Base-by-base conservation (phyloP, 1,140 invertebrate genomes). In the Drosophila lacertosa region DNA sequence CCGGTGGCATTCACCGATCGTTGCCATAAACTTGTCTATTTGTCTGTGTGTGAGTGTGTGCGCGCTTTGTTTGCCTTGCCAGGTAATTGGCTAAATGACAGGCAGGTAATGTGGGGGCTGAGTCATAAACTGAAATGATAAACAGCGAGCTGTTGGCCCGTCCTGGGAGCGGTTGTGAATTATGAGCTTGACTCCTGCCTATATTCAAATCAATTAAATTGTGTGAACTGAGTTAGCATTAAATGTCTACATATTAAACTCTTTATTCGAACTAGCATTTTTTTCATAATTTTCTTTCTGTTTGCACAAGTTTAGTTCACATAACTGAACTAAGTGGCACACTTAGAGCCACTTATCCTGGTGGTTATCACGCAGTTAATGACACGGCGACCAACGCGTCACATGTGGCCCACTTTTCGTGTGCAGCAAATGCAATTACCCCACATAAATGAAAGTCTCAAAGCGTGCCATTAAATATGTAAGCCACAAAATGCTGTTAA, bases 71-170 rank as follows among this genome's bases (percentile, higher is more conserved):
- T 69, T 75, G 77, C 73, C 63, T 55, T 13, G 62, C 24, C 47
- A 82, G 79, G 74, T 75, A 82, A 83, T 83, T 74, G 79, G 63
- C 74, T 74, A 66, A 81, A 77, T 82, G 79, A 82, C 77, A 81
- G 74, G 15, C 65, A 67, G 69, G 60, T 76, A 79, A 77, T 72
- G 35, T 42, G 39, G 53, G 58, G 24, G 39, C 59, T 84, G 81
- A 84, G 16, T 84, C 73, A 84, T 65, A 48, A 18, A 37, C 10
- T 29, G 20, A 40, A 47, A 37, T 67, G 58, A 59, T 66, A 47
- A 40, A 51, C 55, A 59, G 47, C 40, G 15, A 22, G 15, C 40
- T 20, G 40, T 10, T 1, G 33, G 33, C n/a, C n/a, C 1, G 33
- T 15, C 16, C 16, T 5, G 20, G 26, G 18, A 18, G 10, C 18